phyloP scores from a whole-genome alignment of 2,113 vertebrate species.

The Oceanodroma tethys region DNA sequence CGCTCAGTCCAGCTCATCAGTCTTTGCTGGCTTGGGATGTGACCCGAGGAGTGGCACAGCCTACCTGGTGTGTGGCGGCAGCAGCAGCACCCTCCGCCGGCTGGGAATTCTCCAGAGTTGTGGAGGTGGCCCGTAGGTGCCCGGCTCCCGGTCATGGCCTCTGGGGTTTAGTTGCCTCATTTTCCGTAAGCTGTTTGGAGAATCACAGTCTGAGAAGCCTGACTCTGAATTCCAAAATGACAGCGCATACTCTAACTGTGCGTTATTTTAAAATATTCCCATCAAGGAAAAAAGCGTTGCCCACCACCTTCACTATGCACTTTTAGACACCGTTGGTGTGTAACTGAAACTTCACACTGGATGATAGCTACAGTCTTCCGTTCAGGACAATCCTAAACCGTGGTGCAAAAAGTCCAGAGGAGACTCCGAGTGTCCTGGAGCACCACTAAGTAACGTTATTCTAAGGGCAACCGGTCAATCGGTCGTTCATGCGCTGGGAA shows the following conservation, averaged over 20 bases:
- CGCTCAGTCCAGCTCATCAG: background rate
- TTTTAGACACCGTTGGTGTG: background rate
- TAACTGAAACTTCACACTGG: background rate
- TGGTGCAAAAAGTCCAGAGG: background rate
- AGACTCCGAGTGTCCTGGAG: rapidly evolving
- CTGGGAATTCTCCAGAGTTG: no score
- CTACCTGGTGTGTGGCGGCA: no score
- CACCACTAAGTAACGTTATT: rapidly evolving
- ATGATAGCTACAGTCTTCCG: no score
- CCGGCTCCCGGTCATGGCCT: background rate
- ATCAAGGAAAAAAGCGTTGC: background rate
- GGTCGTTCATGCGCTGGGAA: rapidly evolving
- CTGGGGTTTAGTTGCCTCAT: background rate
- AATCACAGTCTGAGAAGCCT: no score
- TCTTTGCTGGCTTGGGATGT: background rate
- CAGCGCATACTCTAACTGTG: background rate
- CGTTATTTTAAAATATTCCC: background rate
- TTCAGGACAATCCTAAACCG: background rate
- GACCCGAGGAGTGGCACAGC: background rate
- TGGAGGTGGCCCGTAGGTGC: background rate
- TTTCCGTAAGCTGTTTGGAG: background rate
- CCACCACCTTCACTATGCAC: rapidly evolving
- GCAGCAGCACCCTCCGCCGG: no score
- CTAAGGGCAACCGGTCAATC: rapidly evolving
- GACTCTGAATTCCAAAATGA: background rate